Evolutionary conservation across 1,140 invertebrate genomes (phyloP), one percentile per base, ranked within the genome.

Genomic region (Zelostemma sp.): DNA sequence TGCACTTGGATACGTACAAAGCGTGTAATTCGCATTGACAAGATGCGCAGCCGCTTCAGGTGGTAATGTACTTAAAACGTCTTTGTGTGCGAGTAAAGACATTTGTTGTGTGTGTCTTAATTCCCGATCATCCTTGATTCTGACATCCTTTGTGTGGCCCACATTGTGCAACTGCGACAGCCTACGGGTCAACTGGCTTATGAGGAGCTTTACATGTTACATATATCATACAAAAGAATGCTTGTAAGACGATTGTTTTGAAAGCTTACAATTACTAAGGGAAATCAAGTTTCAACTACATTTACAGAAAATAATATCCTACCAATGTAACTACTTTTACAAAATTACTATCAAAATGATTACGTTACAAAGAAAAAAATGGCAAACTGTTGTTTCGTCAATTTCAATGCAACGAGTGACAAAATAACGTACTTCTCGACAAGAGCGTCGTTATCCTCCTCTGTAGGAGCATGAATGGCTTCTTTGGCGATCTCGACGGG

Each of bases 101-200:
- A 93, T 88, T 84, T 93, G 91, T 55, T 92, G 88, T 1, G 82
- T 81, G 71, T 92, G 88, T n/a, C 93, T 87, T 65, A 88, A 81
- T 64, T 93, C 91, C 68, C 92, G 89, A 69, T 94, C 93, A 50
- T 93, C 90, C 25, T 90, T 88, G 61, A 94, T 82, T 38, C 87
- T 87, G 67, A 93, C 90, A 79, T 93, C 92, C 73, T 89, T 89
- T 56, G 87, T 88, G 75, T 94, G 92, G 65, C 88, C 89, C 57
- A 93, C 88, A 48, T 86, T 89, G 68, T 91, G 92, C 58, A 94
- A 82, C 81, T 94, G 90, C 2, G 91, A 90, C 68, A 94, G 85
- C 85, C 92, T 88, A 82, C 63, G 67, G 75, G 73, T 81, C 78
- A 78, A 80, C 82, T 85, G 84, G 82, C 83, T 72, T 82, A 51